Evolutionary conservation across 1,140 invertebrate species (phyloP), one percentile per base, ranked within the genome.

Genomic region (Pseudomyrmex sp.): DNA sequence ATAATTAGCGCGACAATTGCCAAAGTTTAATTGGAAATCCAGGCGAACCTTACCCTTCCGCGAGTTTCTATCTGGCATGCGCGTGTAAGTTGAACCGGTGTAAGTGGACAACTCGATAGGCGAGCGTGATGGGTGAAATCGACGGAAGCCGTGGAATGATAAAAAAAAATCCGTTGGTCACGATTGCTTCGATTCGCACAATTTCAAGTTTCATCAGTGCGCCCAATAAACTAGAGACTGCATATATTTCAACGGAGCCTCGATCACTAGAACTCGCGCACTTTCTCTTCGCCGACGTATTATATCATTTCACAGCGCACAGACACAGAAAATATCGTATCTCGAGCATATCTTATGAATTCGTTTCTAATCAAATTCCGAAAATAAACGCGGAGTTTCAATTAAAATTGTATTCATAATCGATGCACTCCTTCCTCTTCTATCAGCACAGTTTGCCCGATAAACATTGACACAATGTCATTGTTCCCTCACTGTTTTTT

Each of bases 11-110:
- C 77, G 73, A 86, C 88, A 85, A 89, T 89, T 89, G 88, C 68
- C 77, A 87, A 89, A 89, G 88, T 89, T 89, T 89, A 89, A 89
- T 89, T 89, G 88, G 88, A 89, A 89, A 87, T 87, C 66, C 84
- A 83, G 59, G 52, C 72, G 79, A 76, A 74, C 61, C 83, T 82
- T 86, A 75, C 72, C 61, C 52, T 88, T 76, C 72, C 54, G 73
- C 66, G 87, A 74, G 73, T 76, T 82, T 26, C 76, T 56, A 69
- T 54, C 76, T 26, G 44, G 58, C 66, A 61, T 48, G 35, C 46
- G 54, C 26, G 68, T 72, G 63, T 59, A 59, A 23, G 58, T 35
- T 23, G 59, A 12, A 13, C 23, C 46, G 44, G 15, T 10, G 54
- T 65, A 86, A 79, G 63, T 26, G 66, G 61, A 68, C 58, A 72